A percentile compares a stretch with the other conserved stretches of the same genome.
Conservation (phyloP, 2,888 invertebrate genomes). For the Papilio elwesi region DNA sequence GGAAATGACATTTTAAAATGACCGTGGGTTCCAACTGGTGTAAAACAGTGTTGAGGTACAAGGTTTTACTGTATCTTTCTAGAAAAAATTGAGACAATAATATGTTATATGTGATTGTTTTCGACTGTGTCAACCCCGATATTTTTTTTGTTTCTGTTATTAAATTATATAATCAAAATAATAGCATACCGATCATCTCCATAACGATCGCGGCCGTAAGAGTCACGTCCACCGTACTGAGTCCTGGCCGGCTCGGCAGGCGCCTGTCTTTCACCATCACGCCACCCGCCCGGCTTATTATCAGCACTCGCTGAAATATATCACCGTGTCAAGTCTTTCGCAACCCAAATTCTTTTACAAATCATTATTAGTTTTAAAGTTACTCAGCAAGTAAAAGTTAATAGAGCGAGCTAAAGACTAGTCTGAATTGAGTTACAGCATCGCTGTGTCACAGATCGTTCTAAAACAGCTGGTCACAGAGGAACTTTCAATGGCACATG, state of each 20-base stretch:
- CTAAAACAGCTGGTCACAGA: conserved; percentile 88
- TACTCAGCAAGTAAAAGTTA: conserved; percentile 63
- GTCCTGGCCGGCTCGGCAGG: conserved; percentile 71
- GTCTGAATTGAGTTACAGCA: conserved; percentile 92
- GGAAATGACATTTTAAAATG: too few species aligned
- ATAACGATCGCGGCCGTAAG: conserved; percentile 72
- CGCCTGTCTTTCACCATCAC: conserved; percentile 75
- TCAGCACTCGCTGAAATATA: conserved; percentile 68
- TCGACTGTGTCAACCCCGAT: too few species aligned
- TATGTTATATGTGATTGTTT: too few species aligned
- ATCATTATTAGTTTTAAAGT: conserved; percentile 31
- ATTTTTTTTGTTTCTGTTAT: too few species aligned
- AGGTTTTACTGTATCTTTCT: too few species aligned
- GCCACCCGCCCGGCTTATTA: conserved; percentile 80
- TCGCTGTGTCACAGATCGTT: conserved; percentile 86
- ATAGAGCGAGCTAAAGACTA: conserved; percentile 87
- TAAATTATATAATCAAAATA: too few species aligned
- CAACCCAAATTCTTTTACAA: neutral
- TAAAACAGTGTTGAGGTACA: too few species aligned
- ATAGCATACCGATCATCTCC: conserved; percentile 59
- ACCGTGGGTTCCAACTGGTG: too few species aligned
- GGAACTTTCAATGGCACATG: conserved; percentile 84
- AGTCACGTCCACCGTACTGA: conserved; percentile 79
- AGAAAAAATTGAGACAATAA: too few species aligned
- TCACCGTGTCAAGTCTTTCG: neutral